phyloP scores from a whole-genome alignment of 2,797 vertebrate species.

The Lepus oiostolus region DNA sequence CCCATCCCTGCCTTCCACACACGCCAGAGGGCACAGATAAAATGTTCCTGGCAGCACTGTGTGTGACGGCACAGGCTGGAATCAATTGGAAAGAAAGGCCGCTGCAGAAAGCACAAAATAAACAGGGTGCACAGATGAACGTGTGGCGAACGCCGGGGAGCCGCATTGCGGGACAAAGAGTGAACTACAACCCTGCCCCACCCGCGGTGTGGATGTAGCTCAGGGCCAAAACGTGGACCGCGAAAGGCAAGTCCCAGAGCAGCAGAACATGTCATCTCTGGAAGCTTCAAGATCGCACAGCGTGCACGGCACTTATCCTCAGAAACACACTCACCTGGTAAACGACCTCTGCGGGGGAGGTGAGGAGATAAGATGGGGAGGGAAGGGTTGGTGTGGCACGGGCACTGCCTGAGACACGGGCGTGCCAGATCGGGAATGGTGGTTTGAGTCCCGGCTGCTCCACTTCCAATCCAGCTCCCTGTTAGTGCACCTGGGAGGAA shows the following conservation, averaged over 20 bases:
- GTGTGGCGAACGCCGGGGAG: background rate
- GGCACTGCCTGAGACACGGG: too few relatives aligned
- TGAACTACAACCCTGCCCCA: background rate
- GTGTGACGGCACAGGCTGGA: background rate
- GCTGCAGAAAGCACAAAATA: background rate
- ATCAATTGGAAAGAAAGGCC: background rate
- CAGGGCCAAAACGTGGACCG: background rate
- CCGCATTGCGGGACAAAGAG: background rate
- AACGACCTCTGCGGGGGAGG: background rate
- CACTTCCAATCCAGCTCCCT: too few relatives aligned
- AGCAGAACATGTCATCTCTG: too few relatives aligned
- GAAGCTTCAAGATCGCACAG: background rate
- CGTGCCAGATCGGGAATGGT: too few relatives aligned
- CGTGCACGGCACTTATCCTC: background rate
- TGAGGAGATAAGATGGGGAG: background rate
- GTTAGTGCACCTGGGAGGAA: too few relatives aligned
- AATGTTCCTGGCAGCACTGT: background rate
- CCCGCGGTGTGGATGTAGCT: background rate
- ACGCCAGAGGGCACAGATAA: background rate
- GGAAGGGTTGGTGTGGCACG: background rate
- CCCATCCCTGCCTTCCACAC: background rate
- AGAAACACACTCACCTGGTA: background rate
- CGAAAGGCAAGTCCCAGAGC: background rate
- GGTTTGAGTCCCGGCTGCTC: too few relatives aligned
- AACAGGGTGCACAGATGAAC: too few relatives aligned